Evolutionary conservation across 2,888 invertebrate genomes (phyloP), one percentile per base, ranked within the genome.

Genomic region (Rhopalosiphum nymphaeae): DNA sequence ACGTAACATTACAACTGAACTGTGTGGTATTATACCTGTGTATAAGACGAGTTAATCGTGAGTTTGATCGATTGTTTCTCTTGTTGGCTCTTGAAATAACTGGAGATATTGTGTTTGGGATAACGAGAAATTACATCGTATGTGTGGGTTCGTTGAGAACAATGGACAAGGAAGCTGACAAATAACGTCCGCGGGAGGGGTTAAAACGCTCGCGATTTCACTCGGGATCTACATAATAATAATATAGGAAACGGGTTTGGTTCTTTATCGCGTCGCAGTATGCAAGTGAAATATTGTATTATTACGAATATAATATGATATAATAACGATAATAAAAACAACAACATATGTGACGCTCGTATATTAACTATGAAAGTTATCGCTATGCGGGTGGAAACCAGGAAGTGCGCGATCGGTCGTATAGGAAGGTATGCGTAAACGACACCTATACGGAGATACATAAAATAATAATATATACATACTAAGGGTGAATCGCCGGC

Each of bases 131-230:
- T 78, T 36, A 36, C 78, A 78, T 36, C 16, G 16, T 78, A n/a
- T 16, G 36, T 78, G 78, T 78, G 78, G 78, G 78, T 78, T 36
- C 36, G 36, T 36, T 9, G 78, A 78, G 78, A 78, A 78, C 78
- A 78, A 78, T 78, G 36, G 78, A 42, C 9, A 78, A 78, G 78
- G 78, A 78, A 36, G 78, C 36, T 36, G 21, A 36, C 78, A 36
- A 78, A 78, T 36, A 16, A 78, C 78, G 36, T 78, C 78, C 36
- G 78, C 36, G 9, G 78, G 78, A 78, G 78, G 9, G 78, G 78
- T 78, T 78, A 78, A 46, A 78, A 78, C 78, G 78, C 36, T 78
- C 78, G 78, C 36, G 36, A 78, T 78, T 78, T 78, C 78, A 78
- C 78, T 78, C 36, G 78, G 36, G 36, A 78, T 78, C 78, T 78